These are phyloP conservation scores for Porites cylindrica DNA, from an alignment of 92 coral and sea anemone genomes.

Conservation along the genomic window DNA sequence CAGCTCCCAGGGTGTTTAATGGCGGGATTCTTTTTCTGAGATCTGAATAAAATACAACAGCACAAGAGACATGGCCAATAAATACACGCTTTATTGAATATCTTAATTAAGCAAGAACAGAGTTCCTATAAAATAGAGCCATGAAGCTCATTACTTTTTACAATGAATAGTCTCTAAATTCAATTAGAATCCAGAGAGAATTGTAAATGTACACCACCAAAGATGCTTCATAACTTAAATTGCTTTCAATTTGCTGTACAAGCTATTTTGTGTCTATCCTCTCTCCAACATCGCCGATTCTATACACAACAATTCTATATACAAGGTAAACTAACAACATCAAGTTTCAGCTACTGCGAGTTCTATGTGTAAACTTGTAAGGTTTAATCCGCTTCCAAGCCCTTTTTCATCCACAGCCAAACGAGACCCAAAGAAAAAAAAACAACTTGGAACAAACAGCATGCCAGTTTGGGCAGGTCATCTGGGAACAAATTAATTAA, in stretches of 20 bases:
- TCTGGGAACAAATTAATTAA: background rate
- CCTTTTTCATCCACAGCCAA: background rate
- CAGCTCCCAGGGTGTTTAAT: no score
- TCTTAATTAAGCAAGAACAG: constrained; percentile 32
- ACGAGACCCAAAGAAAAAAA: background rate
- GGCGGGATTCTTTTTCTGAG: background rate
- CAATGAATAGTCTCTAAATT: constrained; percentile 4
- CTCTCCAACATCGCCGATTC: constrained; percentile 1
- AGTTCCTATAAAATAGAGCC: constrained; percentile 42
- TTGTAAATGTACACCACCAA: constrained; percentile 29
- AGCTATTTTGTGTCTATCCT: background rate
- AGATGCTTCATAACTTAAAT: constrained; percentile 10
- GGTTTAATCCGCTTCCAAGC: background rate
- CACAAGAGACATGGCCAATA: constrained; percentile 29
- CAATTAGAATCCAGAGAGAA: constrained; percentile 16
- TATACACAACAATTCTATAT: constrained; percentile 34
- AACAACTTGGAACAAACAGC: no score
- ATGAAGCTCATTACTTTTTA: background rate
- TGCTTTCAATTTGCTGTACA: constrained; percentile 28
- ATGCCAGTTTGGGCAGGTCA: no score
- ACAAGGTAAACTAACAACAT: constrained; percentile 14
- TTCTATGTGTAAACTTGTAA: background rate
- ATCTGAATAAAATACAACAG: background rate
- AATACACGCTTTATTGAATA: constrained; percentile 51
- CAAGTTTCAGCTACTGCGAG: background rate